Percentiles rank a stretch among this genome's conserved stretches.
These are phyloP conservation scores for Regulus satrapa DNA, from an alignment of 2,113 vertebrate species.

Conservation along the genomic window DNA sequence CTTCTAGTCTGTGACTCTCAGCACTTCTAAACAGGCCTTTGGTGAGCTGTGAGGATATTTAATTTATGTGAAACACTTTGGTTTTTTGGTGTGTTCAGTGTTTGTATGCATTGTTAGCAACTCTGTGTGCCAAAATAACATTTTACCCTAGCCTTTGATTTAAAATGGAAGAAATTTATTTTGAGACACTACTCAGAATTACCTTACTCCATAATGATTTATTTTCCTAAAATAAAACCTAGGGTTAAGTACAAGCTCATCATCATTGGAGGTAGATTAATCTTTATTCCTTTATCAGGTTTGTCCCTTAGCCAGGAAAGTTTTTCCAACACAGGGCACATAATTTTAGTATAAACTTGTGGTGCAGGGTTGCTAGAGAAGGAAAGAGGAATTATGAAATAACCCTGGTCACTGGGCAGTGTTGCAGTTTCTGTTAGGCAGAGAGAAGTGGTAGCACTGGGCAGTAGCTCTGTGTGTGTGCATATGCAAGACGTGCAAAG, in stretches of 20 bases:
- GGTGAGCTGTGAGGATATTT: background rate
- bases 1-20: background rate
- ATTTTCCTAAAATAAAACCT: background rate
- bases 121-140: background rate
- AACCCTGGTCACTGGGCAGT: background rate
- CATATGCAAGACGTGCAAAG: background rate
- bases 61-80: background rate
- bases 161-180: background rate
- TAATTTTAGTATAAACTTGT: background rate
- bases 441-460: background rate
- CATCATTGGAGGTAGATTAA: background rate
- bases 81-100: background rate
- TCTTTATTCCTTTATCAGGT: background rate
- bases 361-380: background rate
- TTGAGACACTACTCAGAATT: background rate
- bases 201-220: background rate
- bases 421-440: background rate
- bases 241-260: background rate
- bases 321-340: accelerated
- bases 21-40: background rate
- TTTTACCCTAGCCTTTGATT: background rate
- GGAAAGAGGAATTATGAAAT: background rate
- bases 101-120: background rate
- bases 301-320: background rate
- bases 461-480: background rate